Conservation (phyloP, 2,113 vertebrate species). For the Pholis gunnellus region DNA sequence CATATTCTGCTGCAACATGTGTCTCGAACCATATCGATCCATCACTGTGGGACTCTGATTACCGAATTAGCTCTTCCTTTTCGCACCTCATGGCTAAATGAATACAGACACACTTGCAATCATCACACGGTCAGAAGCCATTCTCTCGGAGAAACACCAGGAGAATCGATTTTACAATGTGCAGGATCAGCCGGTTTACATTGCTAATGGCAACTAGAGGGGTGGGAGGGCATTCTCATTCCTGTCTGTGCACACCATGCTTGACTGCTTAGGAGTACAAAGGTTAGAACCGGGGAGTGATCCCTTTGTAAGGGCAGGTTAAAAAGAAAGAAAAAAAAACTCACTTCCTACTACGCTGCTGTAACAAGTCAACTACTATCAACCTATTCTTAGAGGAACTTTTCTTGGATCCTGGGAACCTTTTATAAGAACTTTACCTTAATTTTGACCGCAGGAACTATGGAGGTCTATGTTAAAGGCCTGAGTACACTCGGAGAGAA, state of each 20-base stretch:
- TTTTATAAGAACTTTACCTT: neutral
- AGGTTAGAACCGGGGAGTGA: conserved; percentile 14
- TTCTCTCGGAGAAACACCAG: conserved; percentile 11
- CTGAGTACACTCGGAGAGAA: no score
- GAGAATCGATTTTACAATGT: conserved; percentile 35
- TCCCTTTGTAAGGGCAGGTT: conserved; percentile 17
- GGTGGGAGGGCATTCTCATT: conserved; percentile 1
- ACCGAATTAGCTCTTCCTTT: conserved; percentile 53
- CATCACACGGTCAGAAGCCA: conserved; percentile 21
- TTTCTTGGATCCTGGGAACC: neutral
- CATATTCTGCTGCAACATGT: conserved; percentile 12
- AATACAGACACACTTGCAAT: conserved; percentile 36
- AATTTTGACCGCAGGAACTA: no score
- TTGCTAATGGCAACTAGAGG: conserved; percentile 7
- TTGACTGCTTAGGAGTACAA: conserved; percentile 36
- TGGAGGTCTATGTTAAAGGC: no score
- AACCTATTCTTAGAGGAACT: neutral
- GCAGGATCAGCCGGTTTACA: conserved; percentile 19
- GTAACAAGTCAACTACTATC: neutral
- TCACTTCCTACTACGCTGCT: neutral
- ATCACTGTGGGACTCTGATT: conserved; percentile 46
- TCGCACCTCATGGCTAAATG: conserved; percentile 37
- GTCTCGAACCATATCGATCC: conserved; percentile 46
- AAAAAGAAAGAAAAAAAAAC: neutral
- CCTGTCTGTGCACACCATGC: conserved; percentile 1